Evolutionary conservation across 2,113 vertebrate species (phyloP).

Genomic region (Rhinolophus sinicus): DNA sequence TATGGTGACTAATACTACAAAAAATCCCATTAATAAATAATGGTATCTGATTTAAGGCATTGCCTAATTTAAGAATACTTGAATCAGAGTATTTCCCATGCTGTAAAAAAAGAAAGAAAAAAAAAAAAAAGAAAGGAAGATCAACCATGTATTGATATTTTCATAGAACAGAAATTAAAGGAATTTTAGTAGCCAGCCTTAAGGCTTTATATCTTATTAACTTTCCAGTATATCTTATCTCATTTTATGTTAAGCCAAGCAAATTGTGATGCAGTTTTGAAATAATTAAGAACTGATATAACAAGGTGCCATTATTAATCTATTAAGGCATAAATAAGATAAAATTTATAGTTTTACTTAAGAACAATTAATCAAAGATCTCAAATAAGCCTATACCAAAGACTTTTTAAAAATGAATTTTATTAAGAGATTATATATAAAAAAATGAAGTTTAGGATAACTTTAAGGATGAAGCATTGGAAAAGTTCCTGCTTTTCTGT

Average conservation of each 20-base stretch:
- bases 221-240: neutral
- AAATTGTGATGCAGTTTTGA: neutral
- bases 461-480: neutral
- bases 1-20: neutral
- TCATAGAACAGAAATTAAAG: neutral
- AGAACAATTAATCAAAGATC: neutral
- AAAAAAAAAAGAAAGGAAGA: slow-evolving; percentile 8
- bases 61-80: neutral
- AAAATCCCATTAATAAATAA: neutral
- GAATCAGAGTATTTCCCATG: neutral
- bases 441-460: too few species aligned
- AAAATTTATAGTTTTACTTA: neutral
- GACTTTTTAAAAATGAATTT: neutral
- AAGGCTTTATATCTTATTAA: neutral
- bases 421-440: too few species aligned
- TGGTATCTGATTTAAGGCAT: neutral
- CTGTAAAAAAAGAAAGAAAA: neutral
- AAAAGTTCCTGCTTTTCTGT: neutral
- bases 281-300: neutral
- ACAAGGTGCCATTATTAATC: neutral
- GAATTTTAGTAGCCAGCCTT: neutral
- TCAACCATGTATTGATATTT: neutral
- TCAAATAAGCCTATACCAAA: neutral
- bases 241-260: neutral
- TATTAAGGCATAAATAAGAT: neutral